These are phyloP conservation scores for Sapayoa aenigma DNA, from an alignment of 2,113 vertebrate species.

Conservation along the genomic window DNA sequence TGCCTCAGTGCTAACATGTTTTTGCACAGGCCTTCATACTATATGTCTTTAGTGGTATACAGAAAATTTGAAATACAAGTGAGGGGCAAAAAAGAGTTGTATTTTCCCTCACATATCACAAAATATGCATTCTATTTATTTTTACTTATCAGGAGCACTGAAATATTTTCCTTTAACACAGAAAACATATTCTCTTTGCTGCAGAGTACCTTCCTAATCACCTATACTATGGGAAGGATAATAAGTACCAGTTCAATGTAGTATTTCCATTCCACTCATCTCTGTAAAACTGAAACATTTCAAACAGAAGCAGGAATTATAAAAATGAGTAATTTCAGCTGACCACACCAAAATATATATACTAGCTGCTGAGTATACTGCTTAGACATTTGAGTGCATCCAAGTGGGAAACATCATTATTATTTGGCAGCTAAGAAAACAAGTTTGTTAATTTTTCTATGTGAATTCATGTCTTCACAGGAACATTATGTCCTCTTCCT, in stretches of 20 bases:
- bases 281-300: neutral
- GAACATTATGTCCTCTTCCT: neutral
- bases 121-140: neutral
- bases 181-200: neutral
- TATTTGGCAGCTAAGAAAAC: neutral
- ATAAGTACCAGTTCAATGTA: neutral
- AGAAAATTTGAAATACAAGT: neutral
- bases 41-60: neutral
- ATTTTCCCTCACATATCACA: neutral
- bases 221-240: neutral
- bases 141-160: neutral
- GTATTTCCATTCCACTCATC: neutral
- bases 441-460: neutral
- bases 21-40: neutral
- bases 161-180: neutral
- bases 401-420: neutral
- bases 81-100: fast-evolving
- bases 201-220: neutral
- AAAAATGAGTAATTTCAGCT: neutral
- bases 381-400: neutral
- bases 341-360: neutral
- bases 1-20: neutral
- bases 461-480: neutral
- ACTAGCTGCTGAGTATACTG: neutral
- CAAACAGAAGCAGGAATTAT: neutral